Base-by-base conservation (phyloP, 1,140 invertebrate species). In the Antheraea pernyi region DNA sequence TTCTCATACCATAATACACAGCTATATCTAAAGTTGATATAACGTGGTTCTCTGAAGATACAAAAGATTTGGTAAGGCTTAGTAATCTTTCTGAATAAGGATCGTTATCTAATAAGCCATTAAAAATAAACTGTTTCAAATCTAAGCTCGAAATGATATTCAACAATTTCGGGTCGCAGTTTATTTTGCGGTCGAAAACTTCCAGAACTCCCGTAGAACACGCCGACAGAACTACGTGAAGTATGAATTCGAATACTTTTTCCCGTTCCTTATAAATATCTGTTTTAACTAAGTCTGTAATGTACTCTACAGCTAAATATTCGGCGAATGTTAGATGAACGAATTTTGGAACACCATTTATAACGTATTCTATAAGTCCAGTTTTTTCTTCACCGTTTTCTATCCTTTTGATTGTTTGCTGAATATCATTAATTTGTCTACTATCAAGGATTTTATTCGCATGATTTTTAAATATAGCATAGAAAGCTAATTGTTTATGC, bases 311-410 rank as follows among this genome's bases (percentile, higher is more conserved):
- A 9, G 67, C 67, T 42, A 68, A 72, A 65, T 72, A 68, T 65
- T 72, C 71, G 30, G 71, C 71, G 63, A 62, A 66, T 16, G 65
- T 65, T 10, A 36, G 42, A 59, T 71, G 64, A n/a, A 71, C 59
- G 53, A 71, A 71, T 37, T 42, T 61, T 7, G 69, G 69, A 7
- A 22, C 37, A 19, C 37, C 48, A 11, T 36, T 19, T 10, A 65
- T 16, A n/a, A 53, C 61, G 19, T 65, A 30, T 13, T 71, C 59
- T 13, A 71, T 53, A 6, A 71, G 4, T 10, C 65, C 69, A 10
- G 59, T 67, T 37, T 66, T 71, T 7, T 71, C 69, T 65, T 65
- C 39, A 39, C 46, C 61, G 7, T 36, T 65, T 46, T 65, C 22
- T 9, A 65, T 60, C 16, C n/a, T 42, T 59, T 30, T 46, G 5